phyloP scores from a whole-genome alignment of 2,113 vertebrate genomes.

The Talpa occidentalis region DNA sequence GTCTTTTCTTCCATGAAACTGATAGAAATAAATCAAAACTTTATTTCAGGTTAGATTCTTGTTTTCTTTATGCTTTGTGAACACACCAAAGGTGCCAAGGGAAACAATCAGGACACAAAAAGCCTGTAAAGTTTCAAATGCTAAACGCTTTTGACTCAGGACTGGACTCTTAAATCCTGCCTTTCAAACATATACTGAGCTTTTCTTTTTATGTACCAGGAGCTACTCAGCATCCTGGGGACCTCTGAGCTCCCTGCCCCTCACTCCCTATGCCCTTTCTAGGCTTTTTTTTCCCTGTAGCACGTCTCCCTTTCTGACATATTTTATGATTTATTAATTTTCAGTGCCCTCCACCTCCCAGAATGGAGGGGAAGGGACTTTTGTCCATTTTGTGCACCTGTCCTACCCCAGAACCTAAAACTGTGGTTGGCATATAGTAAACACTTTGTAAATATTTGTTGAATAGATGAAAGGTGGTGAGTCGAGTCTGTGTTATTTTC shows the following conservation, averaged over 20 bases:
- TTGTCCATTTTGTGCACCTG: background rate
- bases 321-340: background rate
- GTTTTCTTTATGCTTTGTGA: background rate
- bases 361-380: background rate
- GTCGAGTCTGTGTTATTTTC: background rate
- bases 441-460: background rate
- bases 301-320: background rate
- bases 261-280: background rate
- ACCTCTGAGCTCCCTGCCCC: background rate
- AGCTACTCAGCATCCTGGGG: background rate
- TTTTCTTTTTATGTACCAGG: background rate
- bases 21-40: background rate
- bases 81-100: background rate
- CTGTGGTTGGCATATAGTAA: background rate
- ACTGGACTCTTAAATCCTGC: background rate
- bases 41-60: background rate
- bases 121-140: background rate
- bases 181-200: background rate
- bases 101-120: background rate
- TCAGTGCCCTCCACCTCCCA: background rate
- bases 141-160: background rate
- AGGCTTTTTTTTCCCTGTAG: background rate
- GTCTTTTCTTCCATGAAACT: background rate
- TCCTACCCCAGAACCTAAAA: background rate
- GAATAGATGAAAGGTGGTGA: background rate